phyloP scores from a whole-genome alignment of 2,113 vertebrate species.

The Psephotus haematonotus region DNA sequence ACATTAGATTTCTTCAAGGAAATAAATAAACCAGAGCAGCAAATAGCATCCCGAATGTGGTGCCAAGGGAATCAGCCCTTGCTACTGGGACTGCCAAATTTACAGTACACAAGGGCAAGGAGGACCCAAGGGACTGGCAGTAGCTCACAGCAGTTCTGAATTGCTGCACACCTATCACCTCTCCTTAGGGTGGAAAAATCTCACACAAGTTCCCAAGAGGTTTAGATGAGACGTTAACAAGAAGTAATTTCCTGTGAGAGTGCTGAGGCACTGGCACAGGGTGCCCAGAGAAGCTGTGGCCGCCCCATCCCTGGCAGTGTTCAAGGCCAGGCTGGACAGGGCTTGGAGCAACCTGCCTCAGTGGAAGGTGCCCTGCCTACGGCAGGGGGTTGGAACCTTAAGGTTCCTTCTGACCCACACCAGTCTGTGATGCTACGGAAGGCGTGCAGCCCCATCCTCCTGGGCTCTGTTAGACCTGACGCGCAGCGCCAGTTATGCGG shows the following conservation, averaged over 20 bases:
- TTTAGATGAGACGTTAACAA: neutral
- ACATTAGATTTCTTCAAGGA: neutral
- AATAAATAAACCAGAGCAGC: neutral
- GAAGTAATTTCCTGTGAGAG: neutral
- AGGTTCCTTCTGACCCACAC: neutral
- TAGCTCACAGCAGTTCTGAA: neutral
- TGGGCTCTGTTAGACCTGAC: rapidly evolving
- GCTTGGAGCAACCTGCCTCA: neutral
- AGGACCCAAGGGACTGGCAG: neutral
- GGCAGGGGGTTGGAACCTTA: neutral
- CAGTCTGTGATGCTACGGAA: neutral
- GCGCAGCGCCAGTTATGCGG: rapidly evolving
- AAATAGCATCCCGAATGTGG: neutral
- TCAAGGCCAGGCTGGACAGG: neutral
- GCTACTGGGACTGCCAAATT: neutral
- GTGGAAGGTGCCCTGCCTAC: neutral
- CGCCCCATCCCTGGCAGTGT: neutral
- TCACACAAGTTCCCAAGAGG: neutral
- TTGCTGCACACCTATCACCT: neutral
- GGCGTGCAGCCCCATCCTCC: rapidly evolving
- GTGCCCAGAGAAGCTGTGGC: too few relatives aligned
- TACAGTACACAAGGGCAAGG: neutral
- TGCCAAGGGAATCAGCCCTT: neutral
- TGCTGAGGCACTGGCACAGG: neutral
- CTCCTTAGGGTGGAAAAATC: neutral